Percentiles rank a stretch among this genome's conserved stretches.
Conservation (phyloP, 2,113 vertebrate genomes). For the Cyphomyrus plagiostoma region DNA sequence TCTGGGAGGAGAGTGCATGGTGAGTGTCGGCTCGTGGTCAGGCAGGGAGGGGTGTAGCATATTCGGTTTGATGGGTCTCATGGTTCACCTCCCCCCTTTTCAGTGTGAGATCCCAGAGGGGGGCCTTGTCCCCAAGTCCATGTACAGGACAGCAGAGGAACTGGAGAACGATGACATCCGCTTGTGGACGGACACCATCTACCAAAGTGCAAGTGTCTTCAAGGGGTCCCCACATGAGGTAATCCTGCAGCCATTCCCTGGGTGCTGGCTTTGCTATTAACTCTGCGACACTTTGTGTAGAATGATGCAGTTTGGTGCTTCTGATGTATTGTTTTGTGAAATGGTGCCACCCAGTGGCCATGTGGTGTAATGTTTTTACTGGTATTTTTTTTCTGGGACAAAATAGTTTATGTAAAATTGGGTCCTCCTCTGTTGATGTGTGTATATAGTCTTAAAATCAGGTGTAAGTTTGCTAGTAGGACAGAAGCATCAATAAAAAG, state of each 20-base stretch:
- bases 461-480: background rate
- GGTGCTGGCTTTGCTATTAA: background rate
- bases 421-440: background rate
- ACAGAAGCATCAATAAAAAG: background rate
- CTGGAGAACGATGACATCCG: conserved; percentile 82
- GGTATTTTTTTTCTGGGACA: background rate
- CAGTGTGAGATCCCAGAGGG: conserved; percentile 92
- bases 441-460: background rate
- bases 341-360: conserved; percentile 20
- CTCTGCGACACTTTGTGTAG: background rate
- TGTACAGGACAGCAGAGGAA: conserved; percentile 87
- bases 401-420: background rate
- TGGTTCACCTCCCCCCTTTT: background rate
- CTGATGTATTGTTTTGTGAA: background rate
- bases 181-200: conserved; percentile 89
- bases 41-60: background rate
- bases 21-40: conserved; percentile 39
- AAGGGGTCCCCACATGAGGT: conserved; percentile 94
- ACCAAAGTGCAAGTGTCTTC: conserved; percentile 88
- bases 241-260: background rate
- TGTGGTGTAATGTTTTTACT: background rate
- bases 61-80: background rate
- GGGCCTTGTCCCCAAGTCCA: conserved; percentile 83
- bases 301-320: background rate
- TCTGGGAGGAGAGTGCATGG: conserved; percentile 85